Evolutionary conservation across 1,140 invertebrate species (phyloP).

Genomic region (Heliothis subflexa): DNA sequence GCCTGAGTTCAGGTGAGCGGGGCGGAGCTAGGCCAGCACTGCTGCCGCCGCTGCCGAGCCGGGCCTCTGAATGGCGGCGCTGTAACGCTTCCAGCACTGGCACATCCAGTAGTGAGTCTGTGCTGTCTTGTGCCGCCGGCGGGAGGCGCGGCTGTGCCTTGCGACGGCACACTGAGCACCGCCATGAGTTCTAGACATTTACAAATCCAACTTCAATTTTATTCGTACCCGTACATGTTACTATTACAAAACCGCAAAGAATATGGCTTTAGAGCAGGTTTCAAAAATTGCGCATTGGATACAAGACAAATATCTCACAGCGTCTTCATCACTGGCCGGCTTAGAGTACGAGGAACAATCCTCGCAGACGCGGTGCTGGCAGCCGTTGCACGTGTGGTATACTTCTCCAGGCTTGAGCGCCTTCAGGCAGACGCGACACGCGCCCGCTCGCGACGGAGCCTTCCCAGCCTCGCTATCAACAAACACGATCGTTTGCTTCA

Average conservation of each 20-base stretch:
- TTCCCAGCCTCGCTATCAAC: conserved; percentile 88
- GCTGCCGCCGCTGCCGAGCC: conserved; percentile 88
- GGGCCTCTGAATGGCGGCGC: conserved; percentile 92
- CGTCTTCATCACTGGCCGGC: conserved; percentile 92
- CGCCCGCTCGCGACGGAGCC: conserved; percentile 90
- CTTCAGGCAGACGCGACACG: conserved; percentile 95
- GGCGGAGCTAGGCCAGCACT: conserved; percentile 90
- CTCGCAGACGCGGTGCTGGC: conserved; percentile 95
- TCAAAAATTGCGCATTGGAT: background rate
- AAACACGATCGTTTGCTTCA: background rate
- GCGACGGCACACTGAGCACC: conserved; percentile 92
- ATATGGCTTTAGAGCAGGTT: too few species aligned
- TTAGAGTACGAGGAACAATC: conserved; percentile 96
- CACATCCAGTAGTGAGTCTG: conserved; percentile 92
- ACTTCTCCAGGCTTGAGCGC: conserved; percentile 94
- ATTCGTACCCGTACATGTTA: too few species aligned
- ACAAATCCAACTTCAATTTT: too few species aligned
- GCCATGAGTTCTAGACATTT: conserved; percentile 89
- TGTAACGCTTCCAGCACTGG: conserved; percentile 91
- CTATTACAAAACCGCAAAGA: too few species aligned
- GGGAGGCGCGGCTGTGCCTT: conserved; percentile 91
- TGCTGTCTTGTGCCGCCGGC: conserved; percentile 91
- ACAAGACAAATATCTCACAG: conserved; percentile 86
- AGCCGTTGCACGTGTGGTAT: conserved; percentile 94
- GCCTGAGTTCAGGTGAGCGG: conserved; percentile 91